phyloP scores from a whole-genome alignment of 2,888 invertebrate species.

The Meloe dianella region DNA sequence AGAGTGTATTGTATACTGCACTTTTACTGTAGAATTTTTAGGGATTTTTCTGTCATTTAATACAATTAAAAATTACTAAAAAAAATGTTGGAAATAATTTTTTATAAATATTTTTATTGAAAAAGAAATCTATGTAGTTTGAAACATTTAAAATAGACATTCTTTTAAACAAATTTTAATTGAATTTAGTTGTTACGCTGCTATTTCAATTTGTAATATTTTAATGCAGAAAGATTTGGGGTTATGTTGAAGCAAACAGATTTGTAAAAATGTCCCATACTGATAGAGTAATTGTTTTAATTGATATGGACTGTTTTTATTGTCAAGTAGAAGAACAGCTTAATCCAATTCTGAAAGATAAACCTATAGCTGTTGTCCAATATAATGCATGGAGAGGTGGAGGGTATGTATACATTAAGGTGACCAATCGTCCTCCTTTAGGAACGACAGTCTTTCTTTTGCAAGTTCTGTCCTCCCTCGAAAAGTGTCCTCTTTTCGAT shows the following conservation, averaged over 20 bases:
- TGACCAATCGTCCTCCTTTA: too few relatives aligned
- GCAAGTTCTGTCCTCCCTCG: too few relatives aligned
- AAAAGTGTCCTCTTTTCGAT: too few relatives aligned
- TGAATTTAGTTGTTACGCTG: not conserved
- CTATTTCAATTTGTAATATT: not conserved
- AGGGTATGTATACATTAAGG: constrained; percentile 70
- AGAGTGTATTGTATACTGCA: too few relatives aligned
- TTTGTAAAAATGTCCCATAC: constrained; percentile 42
- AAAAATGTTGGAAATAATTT: not conserved
- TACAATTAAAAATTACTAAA: not conserved
- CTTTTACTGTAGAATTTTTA: too few relatives aligned
- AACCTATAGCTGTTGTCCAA: constrained; percentile 96
- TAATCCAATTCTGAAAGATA: constrained; percentile 80
- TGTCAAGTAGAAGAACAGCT: constrained; percentile 97
- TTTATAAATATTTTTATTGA: not conserved
- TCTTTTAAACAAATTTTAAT: not conserved
- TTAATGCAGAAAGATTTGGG: not conserved
- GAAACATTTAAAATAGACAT: not conserved
- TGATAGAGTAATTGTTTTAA: constrained; percentile 79
- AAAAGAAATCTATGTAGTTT: not conserved
- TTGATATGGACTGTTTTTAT: constrained; percentile 99
- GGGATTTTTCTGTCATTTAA: constrained; percentile 14
- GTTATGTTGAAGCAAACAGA: not conserved
- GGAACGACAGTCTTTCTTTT: too few relatives aligned
- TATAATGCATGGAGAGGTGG: constrained; percentile 94